Conservation (phyloP, 2,113 vertebrate genomes). For the Hypomesus transpacificus region DNA sequence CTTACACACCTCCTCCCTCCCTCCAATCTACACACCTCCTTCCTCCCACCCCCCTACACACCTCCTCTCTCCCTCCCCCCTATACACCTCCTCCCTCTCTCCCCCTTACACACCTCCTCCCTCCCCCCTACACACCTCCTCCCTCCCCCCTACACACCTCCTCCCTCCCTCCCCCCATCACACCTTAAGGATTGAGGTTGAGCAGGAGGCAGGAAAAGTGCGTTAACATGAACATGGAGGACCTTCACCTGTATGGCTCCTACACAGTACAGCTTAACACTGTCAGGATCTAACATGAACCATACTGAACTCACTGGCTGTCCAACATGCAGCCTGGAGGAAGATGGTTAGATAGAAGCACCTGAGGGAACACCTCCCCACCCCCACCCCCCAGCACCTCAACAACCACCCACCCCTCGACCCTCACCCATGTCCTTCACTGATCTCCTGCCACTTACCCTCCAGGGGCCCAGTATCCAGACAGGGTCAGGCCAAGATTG, state of each 20-base stretch:
- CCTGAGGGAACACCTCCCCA: too few relatives aligned
- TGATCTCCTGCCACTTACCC: not conserved
- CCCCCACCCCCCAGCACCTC: not conserved
- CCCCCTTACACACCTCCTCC: not conserved
- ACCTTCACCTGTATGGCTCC: too few relatives aligned
- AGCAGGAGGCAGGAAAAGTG: not conserved
- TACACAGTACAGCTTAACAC: too few relatives aligned
- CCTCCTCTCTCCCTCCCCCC: not conserved
- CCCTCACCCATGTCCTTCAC: not conserved
- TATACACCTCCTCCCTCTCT: not conserved
- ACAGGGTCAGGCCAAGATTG: not conserved
- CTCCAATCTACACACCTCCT: not conserved
- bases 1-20: not conserved
- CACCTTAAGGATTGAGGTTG: not conserved
- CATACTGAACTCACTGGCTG: too few relatives aligned
- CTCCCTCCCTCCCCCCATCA: too few relatives aligned
- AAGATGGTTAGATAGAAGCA: too few relatives aligned
- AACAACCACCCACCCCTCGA: not conserved
- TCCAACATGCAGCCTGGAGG: too few relatives aligned
- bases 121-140: not conserved
- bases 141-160: slow-evolving; percentile 57
- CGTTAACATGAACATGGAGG: not conserved
- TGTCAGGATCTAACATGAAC: too few relatives aligned
- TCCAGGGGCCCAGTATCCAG: not conserved
- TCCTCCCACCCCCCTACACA: not conserved